Conservation (phyloP, 1,140 invertebrate genomes). For the Melanaphis sacchari region DNA sequence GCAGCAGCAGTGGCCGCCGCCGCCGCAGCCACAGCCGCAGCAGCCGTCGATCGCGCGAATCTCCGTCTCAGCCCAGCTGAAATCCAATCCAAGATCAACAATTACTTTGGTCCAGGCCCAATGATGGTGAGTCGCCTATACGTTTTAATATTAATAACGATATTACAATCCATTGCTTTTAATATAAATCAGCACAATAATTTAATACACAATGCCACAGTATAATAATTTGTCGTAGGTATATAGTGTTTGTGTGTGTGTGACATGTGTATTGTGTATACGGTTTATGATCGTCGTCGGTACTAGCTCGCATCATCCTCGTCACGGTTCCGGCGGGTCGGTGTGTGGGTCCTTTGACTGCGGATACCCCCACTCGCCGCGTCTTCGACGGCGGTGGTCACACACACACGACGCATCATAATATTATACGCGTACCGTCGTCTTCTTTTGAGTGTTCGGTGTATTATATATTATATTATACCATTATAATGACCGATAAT, state of each 20-base stretch:
- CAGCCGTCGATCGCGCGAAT: background rate
- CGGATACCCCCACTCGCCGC: background rate
- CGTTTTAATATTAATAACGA: no score
- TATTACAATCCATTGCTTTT: no score
- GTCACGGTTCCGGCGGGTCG: background rate
- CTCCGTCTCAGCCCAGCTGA: conserved; percentile 9
- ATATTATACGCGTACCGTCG: background rate
- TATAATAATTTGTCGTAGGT: background rate
- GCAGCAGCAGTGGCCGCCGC: conserved; percentile 16
- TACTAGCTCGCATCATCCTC: background rate
- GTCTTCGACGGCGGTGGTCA: background rate
- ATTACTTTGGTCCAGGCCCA: background rate
- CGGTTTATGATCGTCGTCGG: background rate
- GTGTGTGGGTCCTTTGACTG: background rate
- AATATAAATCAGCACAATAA: background rate
- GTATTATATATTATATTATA: background rate
- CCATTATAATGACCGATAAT: background rate
- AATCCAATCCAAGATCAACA: conserved; percentile 21
- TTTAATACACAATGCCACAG: background rate
- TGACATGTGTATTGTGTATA: background rate
- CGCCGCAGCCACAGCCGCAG: background rate
- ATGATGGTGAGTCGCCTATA: conserved; percentile 15
- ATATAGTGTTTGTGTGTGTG: background rate
- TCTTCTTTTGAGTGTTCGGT: background rate
- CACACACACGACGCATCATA: background rate